Percentiles rank a stretch among this genome's conserved stretches.
Evolutionary conservation across 2,113 vertebrate genomes (phyloP).

Genomic region (Gopherus evgoodei): DNA sequence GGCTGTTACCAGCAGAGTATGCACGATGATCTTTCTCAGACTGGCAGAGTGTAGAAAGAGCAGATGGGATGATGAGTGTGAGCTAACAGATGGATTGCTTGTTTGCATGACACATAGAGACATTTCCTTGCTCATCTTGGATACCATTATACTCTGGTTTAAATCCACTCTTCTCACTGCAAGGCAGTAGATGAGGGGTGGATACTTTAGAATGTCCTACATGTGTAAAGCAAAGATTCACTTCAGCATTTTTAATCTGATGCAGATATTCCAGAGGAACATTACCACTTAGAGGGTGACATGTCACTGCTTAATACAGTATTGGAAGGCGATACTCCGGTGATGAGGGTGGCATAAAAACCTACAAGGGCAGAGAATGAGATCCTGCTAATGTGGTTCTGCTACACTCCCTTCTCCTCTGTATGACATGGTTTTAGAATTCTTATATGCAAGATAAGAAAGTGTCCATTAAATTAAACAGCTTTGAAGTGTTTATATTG

Average conservation of each 20-base stretch:
- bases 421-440: background rate
- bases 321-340: background rate
- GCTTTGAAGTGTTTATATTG: background rate
- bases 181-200: too few relatives aligned
- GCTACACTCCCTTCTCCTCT: background rate
- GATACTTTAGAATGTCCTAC: background rate
- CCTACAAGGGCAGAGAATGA: background rate
- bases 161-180: background rate
- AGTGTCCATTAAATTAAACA: background rate
- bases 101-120: too few relatives aligned
- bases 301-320: slow-evolving; percentile 22
- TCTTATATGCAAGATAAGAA: background rate
- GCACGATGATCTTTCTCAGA: background rate
- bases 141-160: background rate
- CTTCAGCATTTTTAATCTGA: background rate
- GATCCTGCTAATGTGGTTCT: slow-evolving; percentile 2
- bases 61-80: background rate
- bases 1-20: background rate
- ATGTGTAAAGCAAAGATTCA: background rate
- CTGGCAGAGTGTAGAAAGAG: too few relatives aligned
- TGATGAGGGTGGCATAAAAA: background rate
- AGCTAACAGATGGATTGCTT: background rate
- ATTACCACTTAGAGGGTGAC: background rate
- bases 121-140: background rate
- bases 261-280: background rate